Percentiles rank a stretch among this genome's conserved stretches.
Conservation (phyloP, 2,113 vertebrate genomes). For the Coregonus clupeaformis region DNA sequence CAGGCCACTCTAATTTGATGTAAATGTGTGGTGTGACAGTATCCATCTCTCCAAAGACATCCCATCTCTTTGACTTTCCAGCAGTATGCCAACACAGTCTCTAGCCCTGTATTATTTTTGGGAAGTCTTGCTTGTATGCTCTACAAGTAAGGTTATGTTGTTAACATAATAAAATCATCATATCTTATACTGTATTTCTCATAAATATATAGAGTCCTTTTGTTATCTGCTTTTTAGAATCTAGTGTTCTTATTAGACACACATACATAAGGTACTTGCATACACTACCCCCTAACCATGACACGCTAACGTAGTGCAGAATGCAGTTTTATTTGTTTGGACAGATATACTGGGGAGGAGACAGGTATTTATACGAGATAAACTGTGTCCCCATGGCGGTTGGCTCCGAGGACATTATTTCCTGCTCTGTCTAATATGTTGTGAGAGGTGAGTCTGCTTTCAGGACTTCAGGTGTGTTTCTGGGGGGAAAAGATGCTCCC, state of each 20-base stretch:
- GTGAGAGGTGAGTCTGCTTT: conserved; percentile 32
- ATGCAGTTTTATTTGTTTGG: conserved; percentile 47
- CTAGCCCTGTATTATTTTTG: not conserved
- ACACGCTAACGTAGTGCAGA: conserved; percentile 26
- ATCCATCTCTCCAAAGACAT: conserved; percentile 69
- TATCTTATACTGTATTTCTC: not conserved
- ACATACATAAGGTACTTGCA: not conserved
- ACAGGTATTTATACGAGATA: conserved; percentile 58
- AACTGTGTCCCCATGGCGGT: conserved; percentile 46
- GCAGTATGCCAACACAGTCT: conserved; percentile 33
- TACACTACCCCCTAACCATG: not conserved
- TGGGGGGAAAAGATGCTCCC: conserved; percentile 30
- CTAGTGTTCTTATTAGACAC: not conserved
- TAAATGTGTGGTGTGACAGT: conserved; percentile 78
- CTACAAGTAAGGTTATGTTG: not conserved
- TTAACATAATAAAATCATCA: not conserved
- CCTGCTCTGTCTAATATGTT: conserved; percentile 52
- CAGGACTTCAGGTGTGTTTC: conserved; percentile 43
- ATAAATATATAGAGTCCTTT: too few species aligned
- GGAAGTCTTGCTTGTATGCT: not conserved
- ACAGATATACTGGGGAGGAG: conserved; percentile 44
- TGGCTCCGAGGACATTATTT: conserved; percentile 44
- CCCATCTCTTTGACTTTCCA: conserved; percentile 75
- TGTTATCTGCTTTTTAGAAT: not conserved
- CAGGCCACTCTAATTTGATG: conserved; percentile 82